phyloP scores from a whole-genome alignment of 2,113 vertebrate genomes.

The Seriola dumerili region DNA sequence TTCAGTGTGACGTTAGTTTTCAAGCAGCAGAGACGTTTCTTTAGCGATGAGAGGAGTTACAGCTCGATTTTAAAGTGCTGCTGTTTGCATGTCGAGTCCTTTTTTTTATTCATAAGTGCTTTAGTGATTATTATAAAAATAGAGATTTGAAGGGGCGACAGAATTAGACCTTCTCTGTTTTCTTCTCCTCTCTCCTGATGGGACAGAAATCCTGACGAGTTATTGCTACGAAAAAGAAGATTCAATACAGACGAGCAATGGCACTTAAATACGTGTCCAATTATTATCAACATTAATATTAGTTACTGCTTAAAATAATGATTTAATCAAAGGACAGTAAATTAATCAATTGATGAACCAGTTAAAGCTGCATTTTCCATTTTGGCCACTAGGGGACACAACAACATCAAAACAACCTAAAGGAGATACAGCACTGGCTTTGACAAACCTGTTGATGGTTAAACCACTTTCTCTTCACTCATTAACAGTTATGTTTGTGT shows the following conservation, averaged over 20 bases:
- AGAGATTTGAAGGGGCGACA: slow-evolving; percentile 67
- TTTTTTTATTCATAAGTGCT: slow-evolving; percentile 53
- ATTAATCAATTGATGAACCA: not conserved
- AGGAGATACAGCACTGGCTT: not conserved
- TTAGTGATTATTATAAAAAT: slow-evolving; percentile 77
- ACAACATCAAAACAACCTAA: slow-evolving; percentile 1
- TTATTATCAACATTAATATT: not conserved
- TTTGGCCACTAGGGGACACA: not conserved
- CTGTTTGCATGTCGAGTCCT: slow-evolving; percentile 5
- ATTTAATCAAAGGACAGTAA: not conserved
- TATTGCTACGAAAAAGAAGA: slow-evolving; percentile 73
- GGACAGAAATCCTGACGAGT: slow-evolving; percentile 47
- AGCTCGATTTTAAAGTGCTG: slow-evolving; percentile 69
- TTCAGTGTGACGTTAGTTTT: slow-evolving; percentile 46
- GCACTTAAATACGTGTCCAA: slow-evolving; percentile 7
- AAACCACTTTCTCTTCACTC: not conserved
- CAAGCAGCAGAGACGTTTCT: slow-evolving; percentile 53
- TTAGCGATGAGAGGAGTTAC: slow-evolving; percentile 38
- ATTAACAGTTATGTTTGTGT: not conserved
- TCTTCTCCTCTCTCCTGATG: slow-evolving; percentile 14
- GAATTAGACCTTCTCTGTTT: slow-evolving; percentile 11
- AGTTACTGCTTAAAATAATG: not conserved
- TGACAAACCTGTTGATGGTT: not conserved
- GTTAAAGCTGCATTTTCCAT: slow-evolving; percentile 7
- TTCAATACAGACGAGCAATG: slow-evolving; percentile 17